Base-by-base conservation (phyloP, 2,113 vertebrate species). In the Mormyrus iriodes region DNA sequence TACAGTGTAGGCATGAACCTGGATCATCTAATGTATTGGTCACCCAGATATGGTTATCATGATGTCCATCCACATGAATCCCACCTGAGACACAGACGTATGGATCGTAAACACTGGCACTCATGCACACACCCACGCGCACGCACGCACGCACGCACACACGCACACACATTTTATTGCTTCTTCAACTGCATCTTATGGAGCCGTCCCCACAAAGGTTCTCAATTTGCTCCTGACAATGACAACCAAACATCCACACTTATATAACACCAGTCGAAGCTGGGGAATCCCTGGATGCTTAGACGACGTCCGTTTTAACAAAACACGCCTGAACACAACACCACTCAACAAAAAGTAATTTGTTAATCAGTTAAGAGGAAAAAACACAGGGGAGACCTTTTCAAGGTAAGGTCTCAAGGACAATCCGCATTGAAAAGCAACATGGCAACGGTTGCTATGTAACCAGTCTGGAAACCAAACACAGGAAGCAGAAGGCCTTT, bases 361-460 rank as follows among this genome's bases (percentile, higher is more conserved):
- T 5, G 15, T 76, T 76, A 76, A 76, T 19, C 73, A 42, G 35
- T 35, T 79, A 35, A 79, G 73, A 19, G 73, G 73, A 42, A 86
- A 86, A 86, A 86, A 53, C 85, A 53, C 49, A 3, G 13, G 85
- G 48, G 85, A 86, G 5, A 86, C 51, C 31, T 86, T 86, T 86
- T 53, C 85, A 52, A 52, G 51, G 85, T 53, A 86, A 52, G n/a
- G 85, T 86, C 49, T 55, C 85, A 86, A 86, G 85, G 85, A 86
- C 48, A 86, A 39, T 39, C n/a, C 15, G 27, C n/a, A 17, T n/a
- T 53, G 85, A 86, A 10, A 86, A 17, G 48, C 85, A 86, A 53
- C 31, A 39, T 86, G 85, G 85, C 49, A 51, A 85, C 51, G 6
- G 85, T 86, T 86, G 85, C 85, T 86, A 53, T 86, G 85, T 53